Evolutionary conservation across 2,113 vertebrate genomes (phyloP), one percentile per base, ranked within the genome.

Genomic region (Sitta europaea): DNA sequence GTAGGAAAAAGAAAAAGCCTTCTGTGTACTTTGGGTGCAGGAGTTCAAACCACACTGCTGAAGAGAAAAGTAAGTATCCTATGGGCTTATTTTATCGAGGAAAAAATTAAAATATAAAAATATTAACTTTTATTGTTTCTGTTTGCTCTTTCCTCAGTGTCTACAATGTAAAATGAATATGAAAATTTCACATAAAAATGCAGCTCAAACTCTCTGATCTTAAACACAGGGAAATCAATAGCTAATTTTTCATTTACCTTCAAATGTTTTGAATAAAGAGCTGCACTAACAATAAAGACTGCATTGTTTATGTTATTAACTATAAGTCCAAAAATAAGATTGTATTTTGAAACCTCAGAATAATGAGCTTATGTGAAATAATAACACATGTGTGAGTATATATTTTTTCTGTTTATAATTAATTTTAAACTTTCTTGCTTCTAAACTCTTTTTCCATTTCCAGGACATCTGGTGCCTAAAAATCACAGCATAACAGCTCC

Each of bases 391-490:
- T 82, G 61, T 66, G 27, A 73, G 4, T 19, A 33, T 14, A 55
- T 50, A 31, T 90, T 87, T 73, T 82, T 94, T 38, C 15, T 82
- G 47, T 58, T 90, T 78, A 86, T 66, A 73, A 67, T 79, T 82
- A 2, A 79, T 93, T 82, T 94, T 55, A 89, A 90, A 79, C 24
- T 76, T 83, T 93, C 45, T 73, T 90, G 16, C 27, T 83, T 93
- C 58, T 83, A 79, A 92, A 88, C 12, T 93, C 31, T 59, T 94
- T 75, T 93, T 88, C 16, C 27, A 35, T 94, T 93, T 93, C 38
- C 47, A 90, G 81, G 91, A 95, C 81, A 94, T 94, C 90, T 96
- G 93, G 74, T 94, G 89, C 35, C 65, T 88, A 88, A 97, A 92
- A 90, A 85, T 29, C 91, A 78, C 65, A 96, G 61, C 77, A 85